Evolutionary conservation across 2,113 vertebrate genomes (phyloP), one percentile per base, ranked within the genome.

Genomic region (Rallus limicola): DNA sequence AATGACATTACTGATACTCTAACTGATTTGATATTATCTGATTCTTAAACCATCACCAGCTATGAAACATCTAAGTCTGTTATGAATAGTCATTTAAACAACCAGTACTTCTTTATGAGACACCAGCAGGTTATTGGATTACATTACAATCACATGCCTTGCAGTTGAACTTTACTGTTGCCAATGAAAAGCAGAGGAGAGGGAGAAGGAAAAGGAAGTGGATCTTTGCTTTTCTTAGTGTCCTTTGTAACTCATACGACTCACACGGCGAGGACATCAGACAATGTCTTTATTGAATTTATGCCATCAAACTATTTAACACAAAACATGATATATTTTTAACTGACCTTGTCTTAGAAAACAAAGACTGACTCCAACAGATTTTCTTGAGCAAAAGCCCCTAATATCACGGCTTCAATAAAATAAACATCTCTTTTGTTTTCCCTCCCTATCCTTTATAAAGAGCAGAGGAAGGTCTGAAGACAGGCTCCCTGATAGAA

Each of bases 201-300:
- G 75, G 46, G 50, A 88, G 89, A 78, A 92, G 88, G 69, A 94
- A 96, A 87, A 52, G 90, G 87, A 95, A 95, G 94, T 71, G 42
- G 81, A 92, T 94, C 94, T 90, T 72, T 89, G 75, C 90, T 96
- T 97, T 93, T 91, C 91, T 96, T 92, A 70, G 58, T 89, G 90
- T 77, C 71, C 93, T 93, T 82, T 87, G 86, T 93, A 76, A 68
- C 83, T 82, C 83, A 31, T 62, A 91, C 78, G 11, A 95, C 55
- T 88, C 52, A 15, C 38, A 81, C 23, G 59, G 86, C 48, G 90
- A 95, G 70, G 71, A 83, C 7, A 36, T 82, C 93, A 95, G 91
- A 97, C 94, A 94, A 92, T 79, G 81, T 79, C 97, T 95, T 96
- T 96, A 93, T 48, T 97, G 97, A 97, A 97, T 92, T 96, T 90